Evolutionary conservation across 1,140 invertebrate genomes (phyloP), one percentile per base, ranked within the genome.

Genomic region (Idris sp.): DNA sequence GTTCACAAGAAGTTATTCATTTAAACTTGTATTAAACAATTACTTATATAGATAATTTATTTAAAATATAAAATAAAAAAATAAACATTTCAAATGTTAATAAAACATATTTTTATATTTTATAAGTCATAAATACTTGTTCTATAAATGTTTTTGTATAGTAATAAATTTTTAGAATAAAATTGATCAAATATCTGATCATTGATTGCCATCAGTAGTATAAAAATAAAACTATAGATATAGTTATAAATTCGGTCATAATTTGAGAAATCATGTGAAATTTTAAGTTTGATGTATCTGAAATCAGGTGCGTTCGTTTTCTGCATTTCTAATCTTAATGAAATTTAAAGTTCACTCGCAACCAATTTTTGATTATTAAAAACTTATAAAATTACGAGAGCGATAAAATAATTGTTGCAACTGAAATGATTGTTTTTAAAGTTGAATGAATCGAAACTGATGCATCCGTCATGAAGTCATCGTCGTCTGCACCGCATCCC

Each of bases 401-500:
- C 4, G 67, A 53, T 9, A 59, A 33, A 2, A 15, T 25, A 46
- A 59, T 58, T 30, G 61, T n/a, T 48, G 35, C 51, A 1, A 71
- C 9, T 2, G 7, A 9, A 11, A 71, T 10, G 8, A 13, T 46
- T 53, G 64, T 41, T 2, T 16, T 10, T 14, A 73, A 0, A 9
- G 36, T 53, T 19, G 33, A 28, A 16, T 31, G 30, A 30, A 75
- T 30, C 5, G 59, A 33, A 4, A 38, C 56, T 0, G 43, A 18
- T n/a, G 51, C 13, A n/a, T 41, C 65, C 2, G 56, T 28, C 5
- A 53, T 38, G 1, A 68, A n/a, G 5, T 74, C 77, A 5, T 74
- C 58, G 28, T 77, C 65, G 18, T 69, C 65, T 0, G 46, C 65
- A 15, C 65, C 15, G 18, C 94, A 95, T 64, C 92, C 91, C 93